phyloP scores from a whole-genome alignment of 2,888 invertebrate genomes.

The Philereme vetulata region DNA sequence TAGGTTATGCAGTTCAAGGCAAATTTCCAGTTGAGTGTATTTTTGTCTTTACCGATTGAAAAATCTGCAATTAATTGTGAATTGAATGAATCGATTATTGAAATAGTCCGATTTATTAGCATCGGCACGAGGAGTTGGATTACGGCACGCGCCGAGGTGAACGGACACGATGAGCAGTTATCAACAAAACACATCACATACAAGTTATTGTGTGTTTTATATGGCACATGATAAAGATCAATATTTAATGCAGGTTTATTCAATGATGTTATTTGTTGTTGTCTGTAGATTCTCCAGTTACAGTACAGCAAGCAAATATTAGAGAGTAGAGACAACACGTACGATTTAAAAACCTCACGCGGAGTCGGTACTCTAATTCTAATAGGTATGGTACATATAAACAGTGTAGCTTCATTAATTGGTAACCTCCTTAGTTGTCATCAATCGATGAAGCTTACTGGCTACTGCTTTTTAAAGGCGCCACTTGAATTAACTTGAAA shows the following conservation, averaged over 20 bases:
- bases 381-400: too few relatives aligned
- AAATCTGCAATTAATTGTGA: constrained; percentile 28
- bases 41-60: neutral
- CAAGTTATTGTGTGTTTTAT: constrained; percentile 1
- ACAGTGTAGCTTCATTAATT: too few relatives aligned
- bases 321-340: too few relatives aligned
- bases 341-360: too few relatives aligned
- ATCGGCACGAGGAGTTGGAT: constrained; percentile 45
- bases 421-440: too few relatives aligned
- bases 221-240: neutral
- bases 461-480: too few relatives aligned
- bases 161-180: constrained; percentile 9
- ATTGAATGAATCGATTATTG: constrained; percentile 27
- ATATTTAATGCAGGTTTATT: neutral
- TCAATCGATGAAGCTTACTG: too few relatives aligned
- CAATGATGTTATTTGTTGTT: neutral
- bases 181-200: constrained; percentile 1
- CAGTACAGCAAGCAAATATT: too few relatives aligned
- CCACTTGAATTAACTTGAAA: too few relatives aligned
- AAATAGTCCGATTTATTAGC: constrained; percentile 39
- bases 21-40: neutral
- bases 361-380: too few relatives aligned
- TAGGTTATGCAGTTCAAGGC: neutral
- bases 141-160: constrained; percentile 24
- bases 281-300: neutral